Evolutionary conservation across 2,113 vertebrate genomes (phyloP), one percentile per base, ranked within the genome.

Genomic region (Corydoras sp.): DNA sequence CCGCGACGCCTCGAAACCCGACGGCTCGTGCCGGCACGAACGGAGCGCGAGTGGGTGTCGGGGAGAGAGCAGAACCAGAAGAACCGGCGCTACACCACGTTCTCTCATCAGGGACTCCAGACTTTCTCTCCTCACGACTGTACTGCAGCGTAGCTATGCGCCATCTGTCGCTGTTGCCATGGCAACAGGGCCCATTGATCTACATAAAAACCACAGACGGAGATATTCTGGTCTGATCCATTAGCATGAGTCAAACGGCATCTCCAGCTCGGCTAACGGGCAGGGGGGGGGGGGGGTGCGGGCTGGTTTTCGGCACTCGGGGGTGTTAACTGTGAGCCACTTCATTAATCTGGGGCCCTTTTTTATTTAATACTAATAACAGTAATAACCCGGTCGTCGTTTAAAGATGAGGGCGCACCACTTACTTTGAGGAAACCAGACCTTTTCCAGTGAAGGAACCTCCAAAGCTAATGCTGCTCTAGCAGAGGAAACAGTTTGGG

Each of bases 151-250:
- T 69, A 79, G 76, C 74, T 75, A 62, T 58, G 51, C 77, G 76
- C 81, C 79, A 80, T 81, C 81, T 80, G 78, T 79, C 69, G 53
- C 60, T 73, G 83, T 84, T 84, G 78, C 80, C 78, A 83, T 84
- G 80, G 77, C 79, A 80, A 84, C 83, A 67, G 71, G 78, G 69
- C 80, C 80, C 75, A 76, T 69, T 83, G 79, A 84, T 81, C 78
- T 81, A 81, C 81, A 80, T 80, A 78, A 73, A 43, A 76, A 76
- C 71, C 75, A 69, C 72, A 71, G 67, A 79, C 81, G 70, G 69
- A 75, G 75, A 76, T 79, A 73, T 80, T 78, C 67, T 71, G 67
- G 75, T 79, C 78, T 80, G 75, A 69, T 76, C 77, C 70, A 77
- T 75, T 80, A 79, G 62, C 72, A 72, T 80, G 78, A 83, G 70